Evolutionary conservation across 1,140 invertebrate genomes (phyloP), one percentile per base, ranked within the genome.

Genomic region (Himalopsyche phryganea): DNA sequence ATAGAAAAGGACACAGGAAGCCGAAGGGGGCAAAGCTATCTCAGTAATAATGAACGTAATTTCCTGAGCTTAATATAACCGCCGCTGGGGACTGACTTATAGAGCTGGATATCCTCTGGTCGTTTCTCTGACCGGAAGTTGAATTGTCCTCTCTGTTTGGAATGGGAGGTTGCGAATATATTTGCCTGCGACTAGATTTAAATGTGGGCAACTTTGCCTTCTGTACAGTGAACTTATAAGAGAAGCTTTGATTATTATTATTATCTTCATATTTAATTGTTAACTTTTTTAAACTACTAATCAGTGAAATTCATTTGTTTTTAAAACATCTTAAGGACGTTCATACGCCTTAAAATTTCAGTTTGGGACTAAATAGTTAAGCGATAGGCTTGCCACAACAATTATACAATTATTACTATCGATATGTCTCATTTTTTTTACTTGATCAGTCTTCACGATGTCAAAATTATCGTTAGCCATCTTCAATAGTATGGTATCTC

Each of bases 51-150:
- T 63, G 61, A 54, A 64, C 49, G 52, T 58, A 64, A 64, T 64
- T 64, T 64, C 61, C 61, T 64, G 61, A 56, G 58, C 57, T 60
- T 64, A 64, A 64, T 64, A 64, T 60, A 64, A 60, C 58, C 57
- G 61, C 57, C 58, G 57, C 50, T 53, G 55, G 50, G 49, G 53
- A 41, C 57, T 64, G 58, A 64, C 61, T 64, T 60, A 64, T 64
- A 64, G 61, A 58, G 58, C 51, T 50, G 48, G 53, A 59, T 57
- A 60, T 64, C 61, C 61, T 54, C 57, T 55, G 48, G 52, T 45
- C 58, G 47, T 54, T 60, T 56, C 57, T 52, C 52, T 60, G 51
- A 53, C 48, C 61, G 61, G 57, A 60, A 63, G 57, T 51, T 50
- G 54, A 55, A 60, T 56, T 63, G 57, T 63, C 48, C 61, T 58